Percentiles rank a stretch among this genome's conserved stretches.
phyloP scores from a whole-genome alignment of 2,888 invertebrate genomes.

The Agonum fuliginosum region DNA sequence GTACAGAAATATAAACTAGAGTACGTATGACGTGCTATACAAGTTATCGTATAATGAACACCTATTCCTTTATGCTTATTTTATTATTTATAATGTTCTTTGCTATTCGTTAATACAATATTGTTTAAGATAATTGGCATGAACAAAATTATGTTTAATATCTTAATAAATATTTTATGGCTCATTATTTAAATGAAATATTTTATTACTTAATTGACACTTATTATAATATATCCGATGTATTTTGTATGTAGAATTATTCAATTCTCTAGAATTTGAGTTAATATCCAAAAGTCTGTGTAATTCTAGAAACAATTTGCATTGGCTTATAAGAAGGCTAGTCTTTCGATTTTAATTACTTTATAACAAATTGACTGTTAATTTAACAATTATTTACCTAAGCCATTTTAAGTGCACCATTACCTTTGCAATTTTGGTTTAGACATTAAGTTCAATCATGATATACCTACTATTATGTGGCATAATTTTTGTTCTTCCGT shows the following conservation, averaged over 20 bases:
- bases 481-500: background rate
- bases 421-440: background rate
- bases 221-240: background rate
- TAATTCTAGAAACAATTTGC: background rate
- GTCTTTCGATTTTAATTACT: background rate
- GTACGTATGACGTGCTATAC: slow-evolving; percentile 53
- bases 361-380: background rate
- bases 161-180: background rate
- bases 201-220: background rate
- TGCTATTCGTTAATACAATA: slow-evolving; percentile 37
- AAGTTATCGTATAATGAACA: slow-evolving; percentile 54
- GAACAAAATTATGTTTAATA: background rate
- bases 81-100: slow-evolving; percentile 10
- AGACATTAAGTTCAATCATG: background rate
- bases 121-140: slow-evolving; percentile 3
- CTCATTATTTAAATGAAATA: background rate
- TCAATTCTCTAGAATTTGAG: too few relatives aligned
- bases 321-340: background rate
- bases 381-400: background rate
- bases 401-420: background rate
- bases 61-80: slow-evolving; percentile 8
- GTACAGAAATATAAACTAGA: slow-evolving; percentile 44
- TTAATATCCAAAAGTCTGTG: too few relatives aligned
- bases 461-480: too few relatives aligned
- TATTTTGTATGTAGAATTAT: too few relatives aligned